Base-by-base conservation (phyloP, 2,113 vertebrate genomes). In the Puffinus mauretanicus region DNA sequence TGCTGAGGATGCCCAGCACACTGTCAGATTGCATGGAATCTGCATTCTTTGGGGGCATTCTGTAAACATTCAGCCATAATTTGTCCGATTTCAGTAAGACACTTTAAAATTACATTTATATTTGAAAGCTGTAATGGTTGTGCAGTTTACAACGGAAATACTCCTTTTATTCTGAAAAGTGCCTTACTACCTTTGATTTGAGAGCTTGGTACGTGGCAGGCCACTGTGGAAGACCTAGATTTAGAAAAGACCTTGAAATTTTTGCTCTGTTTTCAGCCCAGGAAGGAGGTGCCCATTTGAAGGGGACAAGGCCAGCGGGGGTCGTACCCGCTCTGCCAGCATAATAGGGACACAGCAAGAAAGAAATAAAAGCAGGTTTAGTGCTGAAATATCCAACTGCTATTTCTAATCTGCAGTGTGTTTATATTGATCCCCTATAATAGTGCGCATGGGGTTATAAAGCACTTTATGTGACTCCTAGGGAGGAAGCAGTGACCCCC, bases 381-480 rank as follows among this genome's bases (percentile, higher is more conserved):
- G 29, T 1, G 2, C 70, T 82, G 91, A 24, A 55, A 32, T 55
- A 40, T 27, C 82, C 88, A 27, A 3, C 34, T 55, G 82, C 52
- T 81, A 9, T 11, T 86, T 38, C 29, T 86, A 51, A 92, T 71
- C 65, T 51, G 75, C 46, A 9, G 47, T 6, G 70, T 14, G 29
- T 67, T 94, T 71, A 15, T 40, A n/a, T 10, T 62, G 89, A 88
- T 82, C 75, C 61, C 51, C 70, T 42, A 6, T 6, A 76, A 46
- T 25, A 82, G 85, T 2, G 8, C 1, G 0, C 10, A 9, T 1
- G 27, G 81, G 54, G 47, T 20, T 62, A 1, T 9, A 58, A 58
- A 93, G 46, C 75, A 16, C 47, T 64, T 55, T 22, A 3, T 29
- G 47, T 30, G 17, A 44, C 70, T 38, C 49, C 1, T 5, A 5